Base-by-base conservation (phyloP, 2,797 vertebrate species). In the Jordanella pulchra region DNA sequence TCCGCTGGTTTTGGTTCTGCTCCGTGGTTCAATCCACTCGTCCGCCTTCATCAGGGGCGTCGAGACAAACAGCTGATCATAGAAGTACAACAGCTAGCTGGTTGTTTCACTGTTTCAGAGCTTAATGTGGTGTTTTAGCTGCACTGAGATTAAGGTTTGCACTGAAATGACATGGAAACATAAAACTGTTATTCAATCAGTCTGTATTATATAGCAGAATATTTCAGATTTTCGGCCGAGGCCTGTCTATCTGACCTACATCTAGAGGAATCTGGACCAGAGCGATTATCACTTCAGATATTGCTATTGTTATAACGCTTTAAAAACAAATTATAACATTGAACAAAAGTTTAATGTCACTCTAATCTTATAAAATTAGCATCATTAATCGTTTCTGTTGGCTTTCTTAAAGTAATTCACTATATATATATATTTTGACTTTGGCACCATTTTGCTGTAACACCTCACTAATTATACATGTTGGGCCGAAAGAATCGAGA, bases 71-170 rank as follows among this genome's bases (percentile, higher is more conserved):
- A 78, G 81, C 81, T 74, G 85, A 87, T 53, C 88, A 87, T 91
- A 92, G 90, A 92, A 87, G 80, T 89, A 91, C 76, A 91, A 55
- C 48, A 78, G 69, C 67, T 88, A 88, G 86, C 83, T 75, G 3
- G 55, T 69, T 60, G 66, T 27, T 60, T 32, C 0, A 0, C 58
- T 65, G 44, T 25, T 39, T 10, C 9, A 54, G 0, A 21, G 0
- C 4, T 2, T 28, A 27, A 0, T 6, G 18, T 9, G 3, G 5
- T 0, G 3, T 0, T 6, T 1, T 3, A 14, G 1, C 39, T 0
- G 1, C 0, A 2, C 0, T 2, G 6, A 1, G 25, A 11, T 3
- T 1, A 2, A 0, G 1, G 30, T 6, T 9, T n/a, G 0, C 0
- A 2, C 7, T 1, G 39, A 3, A 28, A 21, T 18, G 5, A 2